Evolutionary conservation across 2,888 invertebrate species (phyloP).

Genomic region (Sinotaia quadrata): DNA sequence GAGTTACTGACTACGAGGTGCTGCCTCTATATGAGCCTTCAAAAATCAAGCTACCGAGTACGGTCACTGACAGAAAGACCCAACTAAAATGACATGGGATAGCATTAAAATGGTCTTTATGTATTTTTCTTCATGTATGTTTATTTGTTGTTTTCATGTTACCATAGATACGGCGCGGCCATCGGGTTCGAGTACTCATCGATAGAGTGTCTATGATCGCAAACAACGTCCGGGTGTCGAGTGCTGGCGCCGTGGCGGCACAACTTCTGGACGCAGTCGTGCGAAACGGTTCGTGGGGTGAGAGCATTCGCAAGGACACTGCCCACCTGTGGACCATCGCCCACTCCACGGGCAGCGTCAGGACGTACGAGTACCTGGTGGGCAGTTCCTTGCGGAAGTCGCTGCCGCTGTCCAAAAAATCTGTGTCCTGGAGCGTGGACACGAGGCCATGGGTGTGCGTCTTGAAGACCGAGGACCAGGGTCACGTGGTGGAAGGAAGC

Average conservation of each 20-base stretch:
- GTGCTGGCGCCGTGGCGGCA: conserved; percentile 29
- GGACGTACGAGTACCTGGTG: conserved; percentile 30
- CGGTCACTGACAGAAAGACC: no score
- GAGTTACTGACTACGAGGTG: no score
- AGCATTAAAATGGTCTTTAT: no score
- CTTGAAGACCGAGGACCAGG: conserved; percentile 33
- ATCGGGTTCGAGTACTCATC: conserved; percentile 29
- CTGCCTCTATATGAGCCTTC: no score
- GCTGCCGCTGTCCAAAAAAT: background rate
- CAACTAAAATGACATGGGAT: no score
- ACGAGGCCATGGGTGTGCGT: conserved; percentile 33
- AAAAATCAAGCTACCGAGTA: no score
- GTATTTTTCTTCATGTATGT: background rate
- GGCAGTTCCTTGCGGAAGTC: conserved; percentile 19
- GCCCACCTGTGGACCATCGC: conserved; percentile 29
- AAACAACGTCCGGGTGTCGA: conserved; percentile 32
- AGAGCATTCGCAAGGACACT: conserved; percentile 20
- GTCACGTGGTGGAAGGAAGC: conserved; percentile 25
- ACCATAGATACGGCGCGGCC: conserved; percentile 23
- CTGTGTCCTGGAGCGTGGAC: conserved; percentile 34
- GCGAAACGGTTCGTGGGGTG: conserved; percentile 14
- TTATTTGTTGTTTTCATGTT: background rate
- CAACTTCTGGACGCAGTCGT: conserved; percentile 32
- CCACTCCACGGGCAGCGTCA: conserved; percentile 33
- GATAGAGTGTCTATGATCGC: conserved; percentile 31